A percentile compares a stretch with the other conserved stretches of the same genome.
Conservation (phyloP, 2,888 invertebrate genomes). For the Sminthurides aquaticus region DNA sequence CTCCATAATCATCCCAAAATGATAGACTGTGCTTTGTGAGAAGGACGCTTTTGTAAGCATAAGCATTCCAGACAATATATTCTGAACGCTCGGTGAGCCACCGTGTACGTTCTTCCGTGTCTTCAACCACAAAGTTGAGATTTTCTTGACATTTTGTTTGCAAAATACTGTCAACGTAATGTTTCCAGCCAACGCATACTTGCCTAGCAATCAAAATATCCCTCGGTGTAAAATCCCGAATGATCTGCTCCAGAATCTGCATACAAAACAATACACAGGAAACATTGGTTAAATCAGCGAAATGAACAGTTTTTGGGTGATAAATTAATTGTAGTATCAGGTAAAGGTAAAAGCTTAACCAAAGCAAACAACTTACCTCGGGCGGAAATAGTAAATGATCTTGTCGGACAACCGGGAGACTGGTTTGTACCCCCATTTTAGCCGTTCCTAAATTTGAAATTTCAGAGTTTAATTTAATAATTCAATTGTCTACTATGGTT, state of each 20-base stretch:
- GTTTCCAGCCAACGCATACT: constrained; percentile 29
- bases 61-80: constrained; percentile 16
- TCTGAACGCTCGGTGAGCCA: not conserved
- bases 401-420: constrained; percentile 7
- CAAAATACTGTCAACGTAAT: constrained; percentile 8
- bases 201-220: constrained; percentile 28
- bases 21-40: constrained; percentile 24
- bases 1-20: constrained; percentile 29
- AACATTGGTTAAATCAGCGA: no score
- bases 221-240: constrained; percentile 21
- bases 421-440: constrained; percentile 15
- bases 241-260: constrained; percentile 31
- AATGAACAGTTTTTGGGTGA: no score
- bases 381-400: constrained; percentile 27
- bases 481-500: no score
- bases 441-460: not conserved
- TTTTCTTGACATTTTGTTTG: not conserved
- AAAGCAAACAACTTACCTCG: constrained; percentile 23
- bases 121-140: constrained; percentile 5
- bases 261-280: not conserved
- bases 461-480: no score
- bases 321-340: no score
- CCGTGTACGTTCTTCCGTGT: constrained; percentile 9
- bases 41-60: constrained; percentile 28
- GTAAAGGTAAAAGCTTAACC: no score